Evolutionary conservation across 1,140 invertebrate species (phyloP).

Genomic region (Lordiphosa collinella): DNA sequence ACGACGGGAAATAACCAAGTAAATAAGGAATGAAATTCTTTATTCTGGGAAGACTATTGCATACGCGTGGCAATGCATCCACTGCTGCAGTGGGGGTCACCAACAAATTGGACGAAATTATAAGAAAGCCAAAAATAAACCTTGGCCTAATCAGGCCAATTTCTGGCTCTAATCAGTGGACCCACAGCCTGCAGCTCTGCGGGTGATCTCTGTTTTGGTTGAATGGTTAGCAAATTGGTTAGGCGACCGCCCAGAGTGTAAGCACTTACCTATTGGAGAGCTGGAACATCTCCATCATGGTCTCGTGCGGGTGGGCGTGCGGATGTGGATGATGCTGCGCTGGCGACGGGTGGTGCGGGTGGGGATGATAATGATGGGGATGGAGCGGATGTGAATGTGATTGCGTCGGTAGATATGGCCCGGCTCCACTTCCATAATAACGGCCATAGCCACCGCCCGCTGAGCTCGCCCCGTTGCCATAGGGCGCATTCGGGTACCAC

Average conservation of each 20-base stretch:
- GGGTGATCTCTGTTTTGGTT: background rate
- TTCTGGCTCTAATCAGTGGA: slow-evolving; percentile 2
- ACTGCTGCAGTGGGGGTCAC: background rate
- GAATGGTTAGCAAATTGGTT: slow-evolving; percentile 37
- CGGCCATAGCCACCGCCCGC: slow-evolving; percentile 11
- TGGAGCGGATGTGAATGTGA: slow-evolving; percentile 27
- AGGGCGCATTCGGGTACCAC: slow-evolving; percentile 74
- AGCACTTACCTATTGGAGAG: slow-evolving; percentile 72
- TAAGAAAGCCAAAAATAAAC: slow-evolving; percentile 7
- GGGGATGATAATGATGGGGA: slow-evolving; percentile 11
- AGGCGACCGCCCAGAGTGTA: slow-evolving; percentile 3
- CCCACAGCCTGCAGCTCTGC: background rate
- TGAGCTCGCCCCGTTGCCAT: slow-evolving; percentile 21
- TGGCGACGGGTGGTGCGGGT: background rate
- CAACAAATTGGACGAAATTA: slow-evolving; percentile 1
- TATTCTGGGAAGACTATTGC: background rate
- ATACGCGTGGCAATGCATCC: slow-evolving; percentile 8
- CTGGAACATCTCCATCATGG: slow-evolving; percentile 78
- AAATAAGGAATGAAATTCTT: too few relatives aligned
- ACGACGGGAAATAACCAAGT: too few relatives aligned
- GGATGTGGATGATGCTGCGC: slow-evolving; percentile 14
- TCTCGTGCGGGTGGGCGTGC: slow-evolving; percentile 61
- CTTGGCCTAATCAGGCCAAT: slow-evolving; percentile 9
- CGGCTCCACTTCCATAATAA: slow-evolving; percentile 11
- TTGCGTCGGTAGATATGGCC: slow-evolving; percentile 21